A percentile compares a stretch with the other conserved stretches of the same genome.
phyloP scores from a whole-genome alignment of 1,140 invertebrate species.

The Aradophagus sp. region DNA sequence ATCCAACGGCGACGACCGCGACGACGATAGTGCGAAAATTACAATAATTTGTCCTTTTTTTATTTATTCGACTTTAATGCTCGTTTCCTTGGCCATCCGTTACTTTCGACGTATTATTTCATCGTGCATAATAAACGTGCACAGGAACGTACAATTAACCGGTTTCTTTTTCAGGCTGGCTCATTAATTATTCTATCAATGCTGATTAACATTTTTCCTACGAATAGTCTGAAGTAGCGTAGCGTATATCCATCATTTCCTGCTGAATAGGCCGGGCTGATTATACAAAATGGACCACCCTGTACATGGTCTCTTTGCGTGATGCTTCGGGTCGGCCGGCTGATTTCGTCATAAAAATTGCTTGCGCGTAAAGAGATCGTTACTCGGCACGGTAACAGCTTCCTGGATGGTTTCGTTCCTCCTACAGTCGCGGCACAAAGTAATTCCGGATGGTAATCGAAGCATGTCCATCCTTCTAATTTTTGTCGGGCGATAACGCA shows the following conservation, averaged over 20 bases:
- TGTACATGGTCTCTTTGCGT: conserved; percentile 67
- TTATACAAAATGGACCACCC: conserved; percentile 56
- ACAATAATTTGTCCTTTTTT: no score
- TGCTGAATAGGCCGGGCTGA: conserved; percentile 48
- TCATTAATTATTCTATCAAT: no score
- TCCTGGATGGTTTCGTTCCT: conserved; percentile 67
- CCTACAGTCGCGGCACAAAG: conserved; percentile 51
- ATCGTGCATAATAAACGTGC: no score
- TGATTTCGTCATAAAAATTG: conserved; percentile 73
- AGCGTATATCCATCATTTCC: conserved; percentile 53
- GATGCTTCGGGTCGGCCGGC: conserved; percentile 68
- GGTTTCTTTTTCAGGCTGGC: no score
- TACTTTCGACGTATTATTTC: no score
- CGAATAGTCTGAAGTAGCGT: conserved; percentile 48
- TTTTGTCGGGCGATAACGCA: conserved; percentile 40
- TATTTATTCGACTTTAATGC: no score
- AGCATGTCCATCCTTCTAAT: conserved; percentile 56
- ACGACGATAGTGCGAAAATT: no score
- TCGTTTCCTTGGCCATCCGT: no score
- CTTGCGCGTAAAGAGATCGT: conserved; percentile 74
- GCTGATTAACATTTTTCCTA: conserved; percentile 50
- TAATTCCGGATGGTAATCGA: conserved; percentile 58
- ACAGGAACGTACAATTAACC: no score
- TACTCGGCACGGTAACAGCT: conserved; percentile 67
- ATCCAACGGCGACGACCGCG: no score